Base-by-base conservation (phyloP, 2,797 vertebrate genomes). In the Alosa sapidissima region DNA sequence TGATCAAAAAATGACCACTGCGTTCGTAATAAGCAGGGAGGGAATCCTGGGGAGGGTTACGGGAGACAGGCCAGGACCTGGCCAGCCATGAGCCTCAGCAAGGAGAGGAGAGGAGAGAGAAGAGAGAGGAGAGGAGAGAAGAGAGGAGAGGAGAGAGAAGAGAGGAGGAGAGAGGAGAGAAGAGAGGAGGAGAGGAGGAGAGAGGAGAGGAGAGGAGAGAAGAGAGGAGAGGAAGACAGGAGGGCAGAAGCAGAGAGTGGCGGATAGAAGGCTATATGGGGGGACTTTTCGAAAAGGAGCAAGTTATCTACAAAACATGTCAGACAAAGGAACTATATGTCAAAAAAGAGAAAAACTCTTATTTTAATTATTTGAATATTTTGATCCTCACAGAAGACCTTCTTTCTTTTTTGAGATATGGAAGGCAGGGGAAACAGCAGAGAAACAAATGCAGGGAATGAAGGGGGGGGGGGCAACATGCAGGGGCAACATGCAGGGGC, bases 1-100 rank as follows among this genome's bases (percentile, higher is more conserved):
- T 87, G 24, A 87, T 88, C 4, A 78, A 84, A 83, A 87, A 90
- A 81, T 87, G 85, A 88, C 87, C 86, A 88, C 84, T 88, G 88
- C 83, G 87, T 82, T 83, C 72, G 83, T 88, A 89, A 90, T 90
- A 88, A 86, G 45, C 36, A 36, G 36, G 16, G 72, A 78, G 81
- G 52, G 41, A 68, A 14, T 55, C 21, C 48, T 21, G 49, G 49
- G 65, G 28, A 52, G 60, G 62, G 33, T 14, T 14, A 14, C 9
- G 45, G 49, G 41, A 51, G 83, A 48, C 21, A 60, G 33, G 33
- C 47, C 68, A 10, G 48, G 54, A 54, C 49, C 62, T 72, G 47
- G 83, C 47, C 65, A 84, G 58, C 49, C 1, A 48, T 45, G 58
- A 45, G 58, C 21, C 54, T 62, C 83, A 52, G 65, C 14, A 5